A percentile compares a stretch with the other conserved stretches of the same genome.
Conservation (phyloP, 2,797 vertebrate species). For the Anabas testudineus region DNA sequence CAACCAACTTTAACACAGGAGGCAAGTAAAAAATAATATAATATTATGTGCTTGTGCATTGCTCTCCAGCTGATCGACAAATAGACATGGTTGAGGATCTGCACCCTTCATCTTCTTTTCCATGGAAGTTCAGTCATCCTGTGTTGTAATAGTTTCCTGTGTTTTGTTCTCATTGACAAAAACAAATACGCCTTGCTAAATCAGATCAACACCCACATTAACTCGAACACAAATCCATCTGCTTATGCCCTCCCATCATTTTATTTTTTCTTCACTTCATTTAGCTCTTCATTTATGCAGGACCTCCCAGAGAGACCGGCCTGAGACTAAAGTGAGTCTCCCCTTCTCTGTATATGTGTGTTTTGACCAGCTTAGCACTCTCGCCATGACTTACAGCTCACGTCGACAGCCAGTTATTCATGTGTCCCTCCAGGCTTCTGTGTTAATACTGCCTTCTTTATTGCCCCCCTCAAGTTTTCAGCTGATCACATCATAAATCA, state of each 20-base stretch:
- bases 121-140: constrained; percentile 13
- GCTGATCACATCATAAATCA: constrained; percentile 52
- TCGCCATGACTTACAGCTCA: constrained; percentile 57
- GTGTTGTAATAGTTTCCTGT: constrained; percentile 40
- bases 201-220: constrained; percentile 17
- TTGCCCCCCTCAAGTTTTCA: constrained; percentile 39
- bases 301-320: constrained; percentile 68
- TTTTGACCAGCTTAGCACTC: constrained; percentile 23
- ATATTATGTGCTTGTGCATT: no score
- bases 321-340: constrained; percentile 25
- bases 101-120: constrained; percentile 15
- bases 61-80: background rate
- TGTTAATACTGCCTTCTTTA: constrained; percentile 42
- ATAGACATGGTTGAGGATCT: constrained; percentile 43
- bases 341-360: constrained; percentile 28
- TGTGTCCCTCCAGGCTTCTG: constrained; percentile 42
- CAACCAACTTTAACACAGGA: background rate
- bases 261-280: constrained; percentile 42
- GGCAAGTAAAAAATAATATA: background rate
- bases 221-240: constrained; percentile 30
- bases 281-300: constrained; percentile 16
- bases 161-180: constrained; percentile 42
- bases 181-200: constrained; percentile 44
- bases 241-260: constrained; percentile 45
- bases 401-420: constrained; percentile 57